phyloP scores from a whole-genome alignment of 1,140 invertebrate species.

The Atta texana region DNA sequence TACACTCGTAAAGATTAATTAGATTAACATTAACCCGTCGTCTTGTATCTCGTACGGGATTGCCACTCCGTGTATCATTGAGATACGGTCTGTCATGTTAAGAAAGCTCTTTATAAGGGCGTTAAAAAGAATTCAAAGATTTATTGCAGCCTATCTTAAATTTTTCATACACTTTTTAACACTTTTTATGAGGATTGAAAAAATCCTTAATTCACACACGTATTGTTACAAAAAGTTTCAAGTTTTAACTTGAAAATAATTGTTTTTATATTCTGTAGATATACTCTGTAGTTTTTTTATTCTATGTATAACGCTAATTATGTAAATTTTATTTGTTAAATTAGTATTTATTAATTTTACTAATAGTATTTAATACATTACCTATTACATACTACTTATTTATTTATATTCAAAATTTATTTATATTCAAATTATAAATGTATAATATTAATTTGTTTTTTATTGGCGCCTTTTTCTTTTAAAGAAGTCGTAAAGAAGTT shows the following conservation, averaged over 20 bases:
- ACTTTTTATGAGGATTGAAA: neutral
- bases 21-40: conserved; percentile 80
- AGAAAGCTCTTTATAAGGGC: conserved; percentile 61
- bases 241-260: neutral
- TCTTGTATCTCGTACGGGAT: conserved; percentile 44
- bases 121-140: conserved; percentile 9
- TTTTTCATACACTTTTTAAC: conserved; percentile 2
- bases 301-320: neutral
- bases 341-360: no score
- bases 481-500: neutral
- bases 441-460: neutral
- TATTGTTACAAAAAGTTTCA: neutral
- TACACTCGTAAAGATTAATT: conserved; percentile 84
- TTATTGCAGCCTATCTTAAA: conserved; percentile 16
- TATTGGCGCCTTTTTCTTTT: neutral
- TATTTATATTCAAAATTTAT: neutral
- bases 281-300: no score
- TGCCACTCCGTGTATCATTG: conserved; percentile 51
- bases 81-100: conserved; percentile 51
- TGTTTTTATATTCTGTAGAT: neutral
- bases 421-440: no score
- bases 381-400: neutral
- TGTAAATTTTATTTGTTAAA: neutral
- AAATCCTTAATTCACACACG: neutral
- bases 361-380: neutral